Base-by-base conservation (phyloP, 2,797 vertebrate species). In the Poeciliopsis gracilis region DNA sequence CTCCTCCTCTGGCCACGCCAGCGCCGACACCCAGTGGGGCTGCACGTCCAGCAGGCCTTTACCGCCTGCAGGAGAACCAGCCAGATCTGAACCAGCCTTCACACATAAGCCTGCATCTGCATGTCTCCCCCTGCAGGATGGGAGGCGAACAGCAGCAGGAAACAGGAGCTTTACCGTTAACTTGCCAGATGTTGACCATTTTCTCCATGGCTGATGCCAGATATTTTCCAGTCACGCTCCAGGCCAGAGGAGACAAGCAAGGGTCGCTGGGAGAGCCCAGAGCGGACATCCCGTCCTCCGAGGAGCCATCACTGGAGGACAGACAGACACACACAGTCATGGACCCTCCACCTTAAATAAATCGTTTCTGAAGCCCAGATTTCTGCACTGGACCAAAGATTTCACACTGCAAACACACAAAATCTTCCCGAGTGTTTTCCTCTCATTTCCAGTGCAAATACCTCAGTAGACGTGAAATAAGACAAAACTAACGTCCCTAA, bases 141-240 rank as follows among this genome's bases (percentile, higher is more conserved):
- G 57, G 28, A 61, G 28, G 13, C 5, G 12, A 61, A 61, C 57
- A 16, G 57, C 13, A 16, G 15, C 57, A 61, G 57, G 28, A 61
- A 51, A 20, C 28, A 0, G 11, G 0, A 46, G 5, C 3, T 93
- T 77, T 94, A 99, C 98, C 98, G 46, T 97, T 99, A 81, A 99
- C 97, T 90, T 98, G 98, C 98, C 98, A 99, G 85, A 99, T 98
- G 95, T 99, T 99, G 85, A 99, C 97, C 93, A 97, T 94, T 89
- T 99, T 99, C 77, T 99, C 98, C 77, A 97, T 95, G 80, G 97
- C 97, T 8, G 97, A 97, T 57, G 98, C 97, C 88, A 99, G 89
- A 81, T 98, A 99, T 80, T 96, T 98, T 38, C 98, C 98, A 36
- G 97, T 98, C 83, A 98, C 90, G 47, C 98, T 99, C 98, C 98